Evolutionary conservation across 2,888 invertebrate genomes (phyloP).

Genomic region (Embidobia sp.): DNA sequence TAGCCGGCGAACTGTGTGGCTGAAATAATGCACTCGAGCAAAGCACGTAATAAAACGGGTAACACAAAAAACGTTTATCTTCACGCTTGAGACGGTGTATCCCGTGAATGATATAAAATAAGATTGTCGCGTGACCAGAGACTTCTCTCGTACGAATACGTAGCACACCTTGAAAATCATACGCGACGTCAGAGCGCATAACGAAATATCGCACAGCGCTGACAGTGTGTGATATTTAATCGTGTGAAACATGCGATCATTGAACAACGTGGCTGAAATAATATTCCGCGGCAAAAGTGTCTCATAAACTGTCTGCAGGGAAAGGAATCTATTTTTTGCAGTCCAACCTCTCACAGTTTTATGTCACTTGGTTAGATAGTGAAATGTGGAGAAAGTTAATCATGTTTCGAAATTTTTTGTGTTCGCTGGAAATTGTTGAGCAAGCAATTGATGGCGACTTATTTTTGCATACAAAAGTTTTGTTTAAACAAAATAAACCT

Average conservation of each 20-base stretch:
- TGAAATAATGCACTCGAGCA: constrained; percentile 29
- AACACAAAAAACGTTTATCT: constrained; percentile 37
- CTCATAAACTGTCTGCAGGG: constrained; percentile 45
- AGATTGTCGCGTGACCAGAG: constrained; percentile 56
- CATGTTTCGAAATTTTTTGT: not conserved
- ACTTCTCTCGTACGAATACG: constrained; percentile 49
- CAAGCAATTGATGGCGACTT: too few relatives aligned
- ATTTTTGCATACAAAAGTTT: too few relatives aligned
- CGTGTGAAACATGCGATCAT: constrained; percentile 53
- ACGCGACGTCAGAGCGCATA: constrained; percentile 32
- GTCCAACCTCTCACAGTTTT: constrained; percentile 11
- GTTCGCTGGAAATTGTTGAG: not conserved
- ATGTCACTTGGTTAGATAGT: constrained; percentile 17
- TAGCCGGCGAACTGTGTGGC: constrained; percentile 30
- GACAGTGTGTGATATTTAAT: constrained; percentile 54
- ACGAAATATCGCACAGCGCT: constrained; percentile 42
- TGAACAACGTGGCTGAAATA: constrained; percentile 52
- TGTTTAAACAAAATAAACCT: too few relatives aligned
- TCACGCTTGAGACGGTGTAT: constrained; percentile 16
- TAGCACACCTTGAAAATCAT: constrained; percentile 41
- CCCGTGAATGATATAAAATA: constrained; percentile 35
- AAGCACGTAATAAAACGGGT: constrained; percentile 27
- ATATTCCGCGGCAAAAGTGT: constrained; percentile 39
- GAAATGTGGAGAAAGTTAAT: constrained; percentile 10
- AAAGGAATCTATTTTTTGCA: constrained; percentile 31